Percentiles rank a stretch among this genome's conserved stretches.
These are phyloP conservation scores for Murina feae DNA, from an alignment of 2,113 vertebrate species.

Conservation along the genomic window DNA sequence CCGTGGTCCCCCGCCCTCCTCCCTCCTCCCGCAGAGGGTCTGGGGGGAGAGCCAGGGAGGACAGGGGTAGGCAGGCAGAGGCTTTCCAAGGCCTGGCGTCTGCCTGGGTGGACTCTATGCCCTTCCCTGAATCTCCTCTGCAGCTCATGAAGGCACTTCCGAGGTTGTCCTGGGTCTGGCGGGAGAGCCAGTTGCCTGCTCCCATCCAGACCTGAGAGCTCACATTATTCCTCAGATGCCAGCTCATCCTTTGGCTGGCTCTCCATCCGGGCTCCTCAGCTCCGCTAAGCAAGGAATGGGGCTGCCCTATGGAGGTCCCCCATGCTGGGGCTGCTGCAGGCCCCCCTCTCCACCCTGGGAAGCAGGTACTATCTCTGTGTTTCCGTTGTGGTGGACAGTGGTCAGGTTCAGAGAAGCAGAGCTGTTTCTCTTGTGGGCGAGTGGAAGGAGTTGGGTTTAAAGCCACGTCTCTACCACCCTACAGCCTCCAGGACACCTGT, in stretches of 20 bases:
- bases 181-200: background rate
- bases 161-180: background rate
- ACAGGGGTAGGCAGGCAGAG: background rate
- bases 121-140: too few species aligned
- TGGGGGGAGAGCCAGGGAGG: background rate
- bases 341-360: background rate
- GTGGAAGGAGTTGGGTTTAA: background rate
- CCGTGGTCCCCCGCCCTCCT: background rate
- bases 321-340: fast-evolving
- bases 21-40: background rate
- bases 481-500: background rate
- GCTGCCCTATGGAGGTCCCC: background rate
- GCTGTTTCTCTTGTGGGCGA: background rate
- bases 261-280: background rate
- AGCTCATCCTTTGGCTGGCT: background rate
- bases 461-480: background rate
- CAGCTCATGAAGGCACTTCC: background rate
- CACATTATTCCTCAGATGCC: background rate
- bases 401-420: background rate
- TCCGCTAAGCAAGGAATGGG: background rate
- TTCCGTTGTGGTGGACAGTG: background rate
- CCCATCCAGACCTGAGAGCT: background rate
- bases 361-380: fast-evolving
- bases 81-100: background rate
- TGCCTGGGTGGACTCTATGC: background rate